A percentile compares a stretch with the other conserved stretches of the same genome.
Conservation (phyloP, 2,888 invertebrate genomes). For the Hylaea fasciaria region DNA sequence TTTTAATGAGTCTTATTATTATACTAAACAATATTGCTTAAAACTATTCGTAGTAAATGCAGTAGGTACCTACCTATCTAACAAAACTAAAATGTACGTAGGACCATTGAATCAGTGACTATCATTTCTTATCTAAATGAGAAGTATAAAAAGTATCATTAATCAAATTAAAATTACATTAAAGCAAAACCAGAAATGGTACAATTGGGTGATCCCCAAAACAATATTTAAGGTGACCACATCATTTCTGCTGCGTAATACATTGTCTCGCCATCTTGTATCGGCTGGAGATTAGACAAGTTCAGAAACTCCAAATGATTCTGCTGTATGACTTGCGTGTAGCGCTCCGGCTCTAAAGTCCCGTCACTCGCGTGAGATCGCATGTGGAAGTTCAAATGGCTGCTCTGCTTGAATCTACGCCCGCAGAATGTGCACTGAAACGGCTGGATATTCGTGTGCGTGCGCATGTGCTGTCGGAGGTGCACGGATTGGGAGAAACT, state of each 20-base stretch:
- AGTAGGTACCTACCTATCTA: too few species aligned
- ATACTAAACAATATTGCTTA: too few species aligned
- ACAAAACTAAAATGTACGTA: too few species aligned
- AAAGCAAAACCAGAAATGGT: too few species aligned
- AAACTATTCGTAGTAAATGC: too few species aligned
- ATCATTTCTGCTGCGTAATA: conserved; percentile 74
- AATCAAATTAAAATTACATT: too few species aligned
- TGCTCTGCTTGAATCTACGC: conserved; percentile 77
- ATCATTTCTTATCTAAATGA: too few species aligned
- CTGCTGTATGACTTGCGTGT: conserved; percentile 55
- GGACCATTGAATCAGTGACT: too few species aligned
- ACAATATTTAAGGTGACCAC: conserved; percentile 24
- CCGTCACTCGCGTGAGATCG: conserved; percentile 68
- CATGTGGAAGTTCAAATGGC: conserved; percentile 80
- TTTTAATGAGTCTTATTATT: too few species aligned
- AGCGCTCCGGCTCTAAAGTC: conserved; percentile 57
- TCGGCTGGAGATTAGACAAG: conserved; percentile 67
- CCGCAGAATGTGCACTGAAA: conserved; percentile 75
- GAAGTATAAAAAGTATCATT: too few species aligned
- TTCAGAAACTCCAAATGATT: conserved; percentile 66
- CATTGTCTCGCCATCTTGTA: conserved; percentile 71
- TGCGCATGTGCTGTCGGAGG: conserved; percentile 79
- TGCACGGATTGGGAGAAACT: conserved; percentile 81
- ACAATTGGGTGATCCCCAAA: too few species aligned
- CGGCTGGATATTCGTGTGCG: conserved; percentile 80